Base-by-base conservation (phyloP, 2,113 vertebrate species). In the Rhinoptilus africanus region DNA sequence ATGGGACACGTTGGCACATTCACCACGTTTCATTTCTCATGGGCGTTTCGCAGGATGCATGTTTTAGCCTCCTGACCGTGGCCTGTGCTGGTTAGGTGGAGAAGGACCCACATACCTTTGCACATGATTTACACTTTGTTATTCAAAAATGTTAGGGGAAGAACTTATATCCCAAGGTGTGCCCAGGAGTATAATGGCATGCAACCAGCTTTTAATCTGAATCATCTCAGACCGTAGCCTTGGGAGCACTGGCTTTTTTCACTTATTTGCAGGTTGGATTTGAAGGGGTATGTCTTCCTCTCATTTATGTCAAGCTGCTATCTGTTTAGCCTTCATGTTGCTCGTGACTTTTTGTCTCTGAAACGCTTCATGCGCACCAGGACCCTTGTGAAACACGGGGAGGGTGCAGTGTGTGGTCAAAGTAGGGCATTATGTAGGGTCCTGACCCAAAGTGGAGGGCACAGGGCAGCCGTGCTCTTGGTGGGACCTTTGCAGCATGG, bases 1-100 rank as follows among this genome's bases (percentile, higher is more conserved):
- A 41, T 12, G 41, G 43, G 28, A 8, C 0, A 1, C 0, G 0
- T 43, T 71, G 59, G 15, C 37, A 64, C 2, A 0, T 53, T 93
- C 27, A 14, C 59, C 21, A 3, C 2, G 0, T 34, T 13, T 68
- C 39, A 27, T 86, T 68, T 74, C 69, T 89, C 76, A 27, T 2
- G 1, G n/a, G 23, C 5, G 2, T 92, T 91, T 92, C 18, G 6
- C 72, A 67, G 66, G 41, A 50, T 1, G 2, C 5, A 2, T 56
- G 37, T 85, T 54, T 73, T 48, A 47, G 27, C 57, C 50, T 93
- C 50, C 60, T 66, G 68, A 75, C 54, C 0, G 0, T n/a, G 24
- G 32, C 35, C 59, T 71, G 41, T 63, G 60, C 64, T 50, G 73
- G 51, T 23, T 37, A 35, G 39, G 26, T 85, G 53, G 66, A 73